Conservation (phyloP, 2,113 vertebrate species). For the Pimephales promelas region DNA sequence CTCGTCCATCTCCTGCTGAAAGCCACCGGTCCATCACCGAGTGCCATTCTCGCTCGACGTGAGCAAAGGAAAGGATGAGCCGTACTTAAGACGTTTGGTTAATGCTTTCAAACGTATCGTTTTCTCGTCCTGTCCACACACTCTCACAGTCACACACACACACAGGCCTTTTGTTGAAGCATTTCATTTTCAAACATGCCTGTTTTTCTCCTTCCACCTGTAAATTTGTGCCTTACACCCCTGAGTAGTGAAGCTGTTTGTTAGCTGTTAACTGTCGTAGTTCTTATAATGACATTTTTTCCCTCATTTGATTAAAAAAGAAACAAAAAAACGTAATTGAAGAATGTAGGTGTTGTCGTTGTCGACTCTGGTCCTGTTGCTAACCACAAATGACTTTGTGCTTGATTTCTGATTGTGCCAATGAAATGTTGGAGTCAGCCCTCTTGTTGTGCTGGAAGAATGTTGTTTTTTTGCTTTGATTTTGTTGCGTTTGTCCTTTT, state of each 20-base stretch:
- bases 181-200: slow-evolving; percentile 83
- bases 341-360: slow-evolving; percentile 81
- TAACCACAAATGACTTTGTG: slow-evolving; percentile 66
- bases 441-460: slow-evolving; percentile 68
- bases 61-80: not conserved
- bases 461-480: slow-evolving; percentile 69
- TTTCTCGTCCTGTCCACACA: slow-evolving; percentile 75
- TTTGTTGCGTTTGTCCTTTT: slow-evolving; percentile 52
- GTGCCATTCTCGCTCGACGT: slow-evolving; percentile 72
- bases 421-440: slow-evolving; percentile 73
- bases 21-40: slow-evolving; percentile 44
- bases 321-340: slow-evolving; percentile 69
- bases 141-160: slow-evolving; percentile 45
- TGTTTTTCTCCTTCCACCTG: slow-evolving; percentile 92
- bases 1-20: slow-evolving; percentile 52
- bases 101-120: slow-evolving; percentile 84
- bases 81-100: slow-evolving; percentile 63
- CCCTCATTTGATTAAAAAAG: slow-evolving; percentile 71
- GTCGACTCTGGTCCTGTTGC: slow-evolving; percentile 71
- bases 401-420: slow-evolving; percentile 84
- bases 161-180: slow-evolving; percentile 73
- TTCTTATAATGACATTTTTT: slow-evolving; percentile 75
- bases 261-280: slow-evolving; percentile 83
- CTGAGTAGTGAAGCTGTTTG: slow-evolving; percentile 93
- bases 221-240: slow-evolving; percentile 99